Evolutionary conservation across 2,888 invertebrate genomes (phyloP).

Genomic region (Apantesis nais): DNA sequence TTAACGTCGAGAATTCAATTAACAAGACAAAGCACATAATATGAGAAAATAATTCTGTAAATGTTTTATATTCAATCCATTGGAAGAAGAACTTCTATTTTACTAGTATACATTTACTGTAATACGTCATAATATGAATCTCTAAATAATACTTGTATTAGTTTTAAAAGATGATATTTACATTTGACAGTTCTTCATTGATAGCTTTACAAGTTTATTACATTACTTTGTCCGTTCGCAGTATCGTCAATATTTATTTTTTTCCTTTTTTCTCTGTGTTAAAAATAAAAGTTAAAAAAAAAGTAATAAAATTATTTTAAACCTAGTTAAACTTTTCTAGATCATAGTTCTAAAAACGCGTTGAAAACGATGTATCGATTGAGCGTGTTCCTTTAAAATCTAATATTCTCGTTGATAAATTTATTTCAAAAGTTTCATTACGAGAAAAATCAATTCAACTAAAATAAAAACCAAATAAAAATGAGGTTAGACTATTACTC

Average conservation of each 20-base stretch:
- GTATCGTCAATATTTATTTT: too few species aligned
- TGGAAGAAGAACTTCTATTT: neutral
- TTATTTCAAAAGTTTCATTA: neutral
- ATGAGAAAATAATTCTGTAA: neutral
- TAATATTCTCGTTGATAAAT: too few species aligned
- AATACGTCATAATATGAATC: neutral
- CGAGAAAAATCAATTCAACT: neutral
- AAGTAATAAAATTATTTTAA: neutral
- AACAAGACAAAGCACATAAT: constrained; percentile 4
- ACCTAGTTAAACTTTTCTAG: too few species aligned
- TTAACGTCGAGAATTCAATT: constrained; percentile 1
- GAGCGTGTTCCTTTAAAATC: neutral
- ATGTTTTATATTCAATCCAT: neutral
- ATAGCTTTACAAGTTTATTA: neutral
- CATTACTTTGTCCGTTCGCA: neutral
- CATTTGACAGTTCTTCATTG: too few species aligned
- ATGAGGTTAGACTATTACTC: too few species aligned
- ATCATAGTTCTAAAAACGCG: too few species aligned
- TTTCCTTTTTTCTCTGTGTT: too few species aligned
- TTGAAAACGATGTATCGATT: neutral
- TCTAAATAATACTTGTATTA: neutral
- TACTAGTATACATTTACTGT: neutral
- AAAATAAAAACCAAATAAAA: neutral
- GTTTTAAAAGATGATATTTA: too few species aligned
- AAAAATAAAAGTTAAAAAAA: too few species aligned